Evolutionary conservation across 2,113 vertebrate species (phyloP).

Genomic region (Mormyrus lacerda): DNA sequence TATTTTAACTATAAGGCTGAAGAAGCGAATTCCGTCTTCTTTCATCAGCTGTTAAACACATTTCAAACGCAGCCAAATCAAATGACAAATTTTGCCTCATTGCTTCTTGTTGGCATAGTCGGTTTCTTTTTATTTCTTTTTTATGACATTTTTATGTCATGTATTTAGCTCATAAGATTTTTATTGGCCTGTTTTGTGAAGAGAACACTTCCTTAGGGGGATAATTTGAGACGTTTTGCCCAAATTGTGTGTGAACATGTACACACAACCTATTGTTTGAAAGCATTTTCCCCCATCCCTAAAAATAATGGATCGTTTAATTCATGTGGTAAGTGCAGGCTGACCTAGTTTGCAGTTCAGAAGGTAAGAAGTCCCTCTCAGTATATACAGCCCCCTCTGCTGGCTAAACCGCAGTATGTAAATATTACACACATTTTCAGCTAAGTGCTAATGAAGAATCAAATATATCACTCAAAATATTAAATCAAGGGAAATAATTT

Average conservation of each 20-base stretch:
- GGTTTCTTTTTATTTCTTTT: background rate
- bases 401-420: background rate
- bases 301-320: constrained; percentile 28
- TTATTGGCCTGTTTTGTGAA: constrained; percentile 14
- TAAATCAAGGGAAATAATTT: background rate
- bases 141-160: constrained; percentile 9
- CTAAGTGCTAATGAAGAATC: background rate
- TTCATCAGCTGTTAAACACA: background rate
- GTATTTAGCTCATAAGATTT: constrained; percentile 4
- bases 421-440: constrained; percentile 2
- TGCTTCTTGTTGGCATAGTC: background rate
- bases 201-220: constrained; percentile 13
- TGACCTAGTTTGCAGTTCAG: constrained; percentile 27
- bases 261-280: constrained; percentile 29
- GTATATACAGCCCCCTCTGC: constrained; percentile 17
- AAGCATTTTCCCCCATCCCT: constrained; percentile 16
- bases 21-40: background rate
- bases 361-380: constrained; percentile 8
- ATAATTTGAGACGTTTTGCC: constrained; percentile 27
- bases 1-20: background rate
- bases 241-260: constrained; percentile 36
- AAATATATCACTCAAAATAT: background rate
- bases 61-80: background rate
- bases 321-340: constrained; percentile 27
- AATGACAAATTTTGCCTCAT: background rate